Evolutionary conservation across 2,113 vertebrate species (phyloP).

Genomic region (Petromus typicus): DNA sequence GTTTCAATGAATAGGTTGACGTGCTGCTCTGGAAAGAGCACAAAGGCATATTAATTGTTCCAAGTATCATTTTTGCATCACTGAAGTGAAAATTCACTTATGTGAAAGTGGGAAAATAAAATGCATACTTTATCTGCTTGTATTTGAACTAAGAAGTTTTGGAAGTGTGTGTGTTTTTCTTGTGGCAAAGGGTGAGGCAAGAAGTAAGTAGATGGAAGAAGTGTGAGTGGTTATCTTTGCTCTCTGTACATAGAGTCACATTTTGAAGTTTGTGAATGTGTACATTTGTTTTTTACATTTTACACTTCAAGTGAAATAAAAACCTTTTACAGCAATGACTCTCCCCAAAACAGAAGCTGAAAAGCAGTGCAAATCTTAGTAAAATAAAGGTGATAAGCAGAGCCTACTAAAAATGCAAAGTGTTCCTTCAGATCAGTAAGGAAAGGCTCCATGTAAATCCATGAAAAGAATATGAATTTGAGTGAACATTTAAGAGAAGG

Average conservation of each 20-base stretch:
- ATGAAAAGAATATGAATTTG: background rate
- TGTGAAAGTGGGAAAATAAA: background rate
- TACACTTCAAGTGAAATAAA: background rate
- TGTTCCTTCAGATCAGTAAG: background rate
- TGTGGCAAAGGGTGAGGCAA: background rate
- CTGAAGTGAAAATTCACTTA: background rate
- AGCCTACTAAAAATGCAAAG: background rate
- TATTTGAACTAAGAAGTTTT: background rate
- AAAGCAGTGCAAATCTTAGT: background rate
- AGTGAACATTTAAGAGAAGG: conserved; percentile 8
- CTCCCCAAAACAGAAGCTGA: background rate
- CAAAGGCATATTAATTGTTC: background rate
- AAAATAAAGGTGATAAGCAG: background rate
- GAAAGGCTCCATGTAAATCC: background rate
- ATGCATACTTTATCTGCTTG: background rate
- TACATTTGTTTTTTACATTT: background rate
- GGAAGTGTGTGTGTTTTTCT: background rate
- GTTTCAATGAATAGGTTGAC: background rate
- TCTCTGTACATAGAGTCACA: background rate
- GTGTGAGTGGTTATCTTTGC: background rate
- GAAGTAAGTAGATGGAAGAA: background rate
- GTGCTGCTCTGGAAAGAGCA: background rate
- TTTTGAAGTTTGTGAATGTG: background rate
- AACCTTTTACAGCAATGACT: background rate
- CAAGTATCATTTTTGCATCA: background rate